These are phyloP conservation scores for Drosophila algonquin DNA, from an alignment of 2,888 invertebrate species.

Conservation along the genomic window DNA sequence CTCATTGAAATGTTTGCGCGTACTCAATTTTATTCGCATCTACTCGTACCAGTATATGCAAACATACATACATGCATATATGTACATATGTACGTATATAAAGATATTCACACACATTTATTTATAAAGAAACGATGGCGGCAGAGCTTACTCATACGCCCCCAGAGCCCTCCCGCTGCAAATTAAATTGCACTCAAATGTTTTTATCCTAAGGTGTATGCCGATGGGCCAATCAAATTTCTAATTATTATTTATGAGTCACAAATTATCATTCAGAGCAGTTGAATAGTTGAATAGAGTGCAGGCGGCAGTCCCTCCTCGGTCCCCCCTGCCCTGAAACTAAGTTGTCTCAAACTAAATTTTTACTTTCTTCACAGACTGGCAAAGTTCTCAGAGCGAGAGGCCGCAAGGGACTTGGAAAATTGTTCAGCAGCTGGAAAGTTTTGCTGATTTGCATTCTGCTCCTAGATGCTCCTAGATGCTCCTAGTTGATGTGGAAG, in stretches of 20 bases:
- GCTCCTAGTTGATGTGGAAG: background rate
- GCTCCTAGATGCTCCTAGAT: background rate
- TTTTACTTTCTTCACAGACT: background rate
- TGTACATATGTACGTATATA: background rate
- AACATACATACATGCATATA: background rate
- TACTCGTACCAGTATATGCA: conserved; percentile 20
- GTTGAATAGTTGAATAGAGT: background rate
- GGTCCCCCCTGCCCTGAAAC: no score
- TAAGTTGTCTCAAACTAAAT: background rate
- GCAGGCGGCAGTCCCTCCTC: background rate
- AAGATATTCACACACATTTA: conserved; percentile 6
- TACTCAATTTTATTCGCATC: conserved; percentile 66
- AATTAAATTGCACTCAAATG: conserved; percentile 70
- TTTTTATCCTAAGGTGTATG: conserved; percentile 53
- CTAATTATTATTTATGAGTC: conserved; percentile 66
- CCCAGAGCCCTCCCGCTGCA: conserved; percentile 45
- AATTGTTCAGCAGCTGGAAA: background rate
- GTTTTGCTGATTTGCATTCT: background rate
- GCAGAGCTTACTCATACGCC: conserved; percentile 71
- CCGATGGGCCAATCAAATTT: conserved; percentile 50
- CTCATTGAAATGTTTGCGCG: conserved; percentile 80
- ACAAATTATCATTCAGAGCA: background rate
- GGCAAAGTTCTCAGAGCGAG: background rate
- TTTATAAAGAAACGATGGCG: conserved; percentile 31
- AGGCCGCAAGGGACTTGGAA: background rate